Evolutionary conservation across 2,888 invertebrate genomes (phyloP), one percentile per base, ranked within the genome.

Genomic region (Napeogenes inachia): DNA sequence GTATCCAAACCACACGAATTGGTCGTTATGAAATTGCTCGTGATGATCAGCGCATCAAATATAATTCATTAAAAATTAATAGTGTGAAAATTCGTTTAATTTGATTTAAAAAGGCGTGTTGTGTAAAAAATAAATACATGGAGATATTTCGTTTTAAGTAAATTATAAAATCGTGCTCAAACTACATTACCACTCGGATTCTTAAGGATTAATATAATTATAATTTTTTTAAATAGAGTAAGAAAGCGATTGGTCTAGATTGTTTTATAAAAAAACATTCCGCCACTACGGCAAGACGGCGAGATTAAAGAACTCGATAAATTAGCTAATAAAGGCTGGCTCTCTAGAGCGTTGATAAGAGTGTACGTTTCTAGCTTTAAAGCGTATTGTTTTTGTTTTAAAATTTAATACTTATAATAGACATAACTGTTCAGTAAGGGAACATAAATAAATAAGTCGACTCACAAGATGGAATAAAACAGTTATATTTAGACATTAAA

Each of bases 241-340:
- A 42, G 56, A 64, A 66, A 64, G 54, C 56, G 57, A 61, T 63
- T 59, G 57, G 62, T 65, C 61, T 56, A 57, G 55, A 54, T 60
- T 59, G 58, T 62, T 60, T 56, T 63, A 59, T 61, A 57, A 65
- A 65, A 67, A 64, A 64, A 60, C 59, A 62, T 64, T 66, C 57
- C 65, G 62, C 60, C 57, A 60, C 67, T 55, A 55, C 63, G 59
- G 63, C 60, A 68, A 66, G 63, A 64, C 62, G 66, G 66, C 60
- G 66, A 66, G 69, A 69, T 69, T 68, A 66, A 69, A 69, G 66
- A 62, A 66, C 66, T 69, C 69, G 66, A 68, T 68, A 69, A 66
- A 69, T 66, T 65, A 68, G 68, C 68, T 69, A 68, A 68, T 69
- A 69, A 66, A 66, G 66, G 68, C 66, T 61, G 68, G 61, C 56